Conservation (phyloP, 2,797 vertebrate genomes). For the Parotocinclus haroldoi region DNA sequence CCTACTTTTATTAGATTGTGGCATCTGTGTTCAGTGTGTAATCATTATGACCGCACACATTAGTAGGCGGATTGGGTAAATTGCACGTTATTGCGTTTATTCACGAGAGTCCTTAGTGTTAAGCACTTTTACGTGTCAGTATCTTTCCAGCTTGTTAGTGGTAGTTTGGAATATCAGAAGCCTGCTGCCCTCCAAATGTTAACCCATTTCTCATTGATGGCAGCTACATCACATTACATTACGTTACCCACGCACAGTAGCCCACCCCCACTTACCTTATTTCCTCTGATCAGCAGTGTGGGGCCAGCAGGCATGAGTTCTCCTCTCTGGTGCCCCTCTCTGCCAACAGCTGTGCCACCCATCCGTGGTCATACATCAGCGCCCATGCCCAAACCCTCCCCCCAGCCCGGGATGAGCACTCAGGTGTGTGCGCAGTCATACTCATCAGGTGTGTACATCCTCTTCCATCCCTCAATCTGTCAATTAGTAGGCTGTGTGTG, state of each 20-base stretch:
- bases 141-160: not conserved
- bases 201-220: conserved; percentile 25
- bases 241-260: conserved; percentile 26
- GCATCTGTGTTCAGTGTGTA: conserved; percentile 11
- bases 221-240: conserved; percentile 33
- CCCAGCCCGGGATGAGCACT: conserved; percentile 46
- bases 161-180: not conserved
- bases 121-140: conserved; percentile 1
- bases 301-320: conserved; percentile 65
- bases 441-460: conserved; percentile 51
- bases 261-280: conserved; percentile 22
- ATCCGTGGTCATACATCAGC: conserved; percentile 72
- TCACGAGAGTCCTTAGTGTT: not conserved
- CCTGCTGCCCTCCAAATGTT: conserved; percentile 8
- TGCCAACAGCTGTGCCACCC: conserved; percentile 73
- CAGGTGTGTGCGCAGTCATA: conserved; percentile 41
- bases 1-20: conserved; percentile 59
- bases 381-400: conserved; percentile 43
- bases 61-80: conserved; percentile 21
- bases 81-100: conserved; percentile 10
- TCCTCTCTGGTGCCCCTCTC: conserved; percentile 32
- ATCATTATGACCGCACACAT: conserved; percentile 31
- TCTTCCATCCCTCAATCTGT: conserved; percentile 55
- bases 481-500: conserved; percentile 45
- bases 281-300: conserved; percentile 61